A percentile compares a stretch with the other conserved stretches of the same genome.
Evolutionary conservation across 1,140 invertebrate species (phyloP).

Genomic region (Lasioglossum albipes): DNA sequence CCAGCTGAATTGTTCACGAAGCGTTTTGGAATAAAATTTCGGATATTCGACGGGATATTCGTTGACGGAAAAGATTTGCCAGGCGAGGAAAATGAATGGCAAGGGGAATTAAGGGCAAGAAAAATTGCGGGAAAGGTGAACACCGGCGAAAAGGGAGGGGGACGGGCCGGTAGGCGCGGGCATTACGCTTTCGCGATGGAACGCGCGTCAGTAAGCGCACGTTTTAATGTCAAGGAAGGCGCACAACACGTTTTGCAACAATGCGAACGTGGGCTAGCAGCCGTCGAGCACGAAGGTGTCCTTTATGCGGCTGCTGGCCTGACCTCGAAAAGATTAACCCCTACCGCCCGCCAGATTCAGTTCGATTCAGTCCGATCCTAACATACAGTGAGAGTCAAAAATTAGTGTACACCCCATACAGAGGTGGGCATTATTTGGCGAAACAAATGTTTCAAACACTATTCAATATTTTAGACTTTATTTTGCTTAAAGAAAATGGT

Average conservation of each 20-base stretch:
- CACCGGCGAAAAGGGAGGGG: constrained; percentile 10
- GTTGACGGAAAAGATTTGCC: too few species aligned
- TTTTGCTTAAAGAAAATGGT: too few species aligned
- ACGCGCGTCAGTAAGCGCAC: constrained; percentile 45
- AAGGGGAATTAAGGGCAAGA: too few species aligned
- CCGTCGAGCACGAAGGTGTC: constrained; percentile 30
- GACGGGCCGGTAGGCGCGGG: constrained; percentile 44
- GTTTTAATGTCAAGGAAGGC: constrained; percentile 66
- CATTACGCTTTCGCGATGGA: constrained; percentile 63
- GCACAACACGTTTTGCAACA: constrained; percentile 58
- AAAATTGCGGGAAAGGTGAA: constrained; percentile 16
- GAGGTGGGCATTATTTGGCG: too few species aligned
- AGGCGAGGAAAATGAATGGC: too few species aligned
- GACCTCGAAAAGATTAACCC: constrained; percentile 52
- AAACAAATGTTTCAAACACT: too few species aligned
- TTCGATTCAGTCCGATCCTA: background rate
- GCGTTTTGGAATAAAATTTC: too few species aligned
- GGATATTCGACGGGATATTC: too few species aligned
- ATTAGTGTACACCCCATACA: too few species aligned
- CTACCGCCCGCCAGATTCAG: background rate
- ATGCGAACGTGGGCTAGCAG: constrained; percentile 55
- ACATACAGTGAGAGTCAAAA: too few species aligned
- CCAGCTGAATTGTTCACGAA: too few species aligned
- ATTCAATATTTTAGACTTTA: too few species aligned
- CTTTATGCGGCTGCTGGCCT: background rate